phyloP scores from a whole-genome alignment of 2,888 invertebrate species.

The Acronicta aceris region DNA sequence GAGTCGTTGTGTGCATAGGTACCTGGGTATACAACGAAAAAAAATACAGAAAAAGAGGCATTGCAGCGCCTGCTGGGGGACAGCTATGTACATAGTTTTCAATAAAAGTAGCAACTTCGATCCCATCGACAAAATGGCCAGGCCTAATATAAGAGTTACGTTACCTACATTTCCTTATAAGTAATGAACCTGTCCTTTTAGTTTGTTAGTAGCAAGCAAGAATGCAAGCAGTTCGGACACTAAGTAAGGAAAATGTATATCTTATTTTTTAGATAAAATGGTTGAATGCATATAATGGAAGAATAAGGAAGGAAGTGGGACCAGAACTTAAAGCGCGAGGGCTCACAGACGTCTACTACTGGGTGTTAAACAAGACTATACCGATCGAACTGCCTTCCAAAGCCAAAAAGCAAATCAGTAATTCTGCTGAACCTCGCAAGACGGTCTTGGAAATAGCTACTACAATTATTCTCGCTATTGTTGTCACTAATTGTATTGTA shows the following conservation, averaged over 20 bases:
- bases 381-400: conserved; percentile 86
- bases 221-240: not conserved
- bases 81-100: too few species aligned
- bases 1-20: too few species aligned
- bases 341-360: conserved; percentile 92
- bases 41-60: too few species aligned
- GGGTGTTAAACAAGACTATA: conserved; percentile 95
- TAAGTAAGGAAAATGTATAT: not conserved
- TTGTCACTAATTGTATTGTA: conserved; percentile 18
- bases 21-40: too few species aligned
- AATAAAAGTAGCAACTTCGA: too few species aligned
- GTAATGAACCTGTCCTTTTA: too few species aligned
- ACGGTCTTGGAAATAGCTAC: not conserved
- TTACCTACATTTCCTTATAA: too few species aligned
- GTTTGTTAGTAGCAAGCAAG: too few species aligned
- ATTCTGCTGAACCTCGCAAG: conserved; percentile 39
- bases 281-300: conserved; percentile 94
- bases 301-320: conserved; percentile 92
- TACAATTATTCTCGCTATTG: conserved; percentile 14
- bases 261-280: conserved; percentile 90
- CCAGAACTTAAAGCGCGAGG: conserved; percentile 92
- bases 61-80: too few species aligned
- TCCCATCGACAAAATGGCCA: too few species aligned
- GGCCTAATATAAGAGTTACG: too few species aligned
- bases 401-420: conserved; percentile 54